Conservation (phyloP, 2,113 vertebrate genomes). For the Petromus typicus region DNA sequence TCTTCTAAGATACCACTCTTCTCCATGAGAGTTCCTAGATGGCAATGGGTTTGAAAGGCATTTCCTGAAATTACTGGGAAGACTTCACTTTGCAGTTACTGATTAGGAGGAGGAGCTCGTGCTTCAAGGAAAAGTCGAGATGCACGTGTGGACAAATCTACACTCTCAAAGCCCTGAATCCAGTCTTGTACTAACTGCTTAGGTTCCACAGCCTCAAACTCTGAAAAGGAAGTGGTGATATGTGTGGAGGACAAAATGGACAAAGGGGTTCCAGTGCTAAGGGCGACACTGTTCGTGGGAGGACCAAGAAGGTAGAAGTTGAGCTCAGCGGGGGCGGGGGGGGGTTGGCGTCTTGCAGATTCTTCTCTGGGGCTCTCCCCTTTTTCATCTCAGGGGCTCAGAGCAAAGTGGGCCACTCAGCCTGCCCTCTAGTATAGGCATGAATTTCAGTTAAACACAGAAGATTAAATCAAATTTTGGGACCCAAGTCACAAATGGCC, state of each 20-base stretch:
- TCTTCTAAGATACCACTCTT: neutral
- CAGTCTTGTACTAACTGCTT: neutral
- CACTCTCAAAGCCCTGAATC: neutral
- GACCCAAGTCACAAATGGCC: neutral
- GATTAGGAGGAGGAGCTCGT: neutral
- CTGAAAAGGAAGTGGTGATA: neutral
- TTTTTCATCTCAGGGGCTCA: neutral
- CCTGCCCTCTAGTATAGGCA: neutral
- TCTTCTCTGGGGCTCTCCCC: neutral
- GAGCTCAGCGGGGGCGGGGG: neutral
- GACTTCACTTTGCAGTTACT: neutral
- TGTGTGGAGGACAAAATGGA: neutral
- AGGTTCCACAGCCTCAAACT: neutral
- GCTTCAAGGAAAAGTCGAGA: neutral
- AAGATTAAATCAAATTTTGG: neutral
- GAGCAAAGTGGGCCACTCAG: neutral
- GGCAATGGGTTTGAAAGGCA: neutral
- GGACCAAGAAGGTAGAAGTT: neutral
- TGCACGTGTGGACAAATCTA: neutral
- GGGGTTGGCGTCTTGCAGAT: neutral
- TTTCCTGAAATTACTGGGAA: neutral
- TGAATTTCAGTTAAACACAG: neutral
- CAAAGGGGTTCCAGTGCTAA: neutral
- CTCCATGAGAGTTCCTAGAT: neutral
- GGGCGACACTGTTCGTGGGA: neutral